A percentile compares a stretch with the other conserved stretches of the same genome.
Evolutionary conservation across 2,113 vertebrate species (phyloP).

Genomic region (Nothocercus julius): DNA sequence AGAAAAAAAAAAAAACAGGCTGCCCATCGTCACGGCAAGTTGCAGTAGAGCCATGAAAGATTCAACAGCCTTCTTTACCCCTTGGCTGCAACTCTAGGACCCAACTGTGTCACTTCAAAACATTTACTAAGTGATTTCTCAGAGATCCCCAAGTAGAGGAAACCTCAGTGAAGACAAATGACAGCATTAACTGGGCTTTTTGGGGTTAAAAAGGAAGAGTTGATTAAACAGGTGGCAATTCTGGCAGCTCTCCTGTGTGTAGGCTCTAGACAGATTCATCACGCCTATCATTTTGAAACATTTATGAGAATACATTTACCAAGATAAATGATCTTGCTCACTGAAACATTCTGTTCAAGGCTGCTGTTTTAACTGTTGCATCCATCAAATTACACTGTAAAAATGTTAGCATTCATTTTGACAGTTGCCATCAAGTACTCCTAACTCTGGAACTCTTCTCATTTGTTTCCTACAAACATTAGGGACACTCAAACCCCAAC

Average conservation of each 20-base stretch:
- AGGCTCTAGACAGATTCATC: conserved; percentile 70
- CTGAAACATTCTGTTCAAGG: conserved; percentile 61
- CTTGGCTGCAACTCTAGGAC: background rate
- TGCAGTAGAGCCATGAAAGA: background rate
- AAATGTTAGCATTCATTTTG: conserved; percentile 61
- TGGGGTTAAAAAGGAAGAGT: conserved; percentile 42
- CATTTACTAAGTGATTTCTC: background rate
- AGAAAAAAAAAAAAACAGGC: background rate
- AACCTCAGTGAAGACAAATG: conserved; percentile 30
- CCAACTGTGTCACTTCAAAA: background rate
- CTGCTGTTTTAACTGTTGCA: conserved; percentile 48
- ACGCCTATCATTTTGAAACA: conserved; percentile 73
- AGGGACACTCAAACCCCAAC: background rate
- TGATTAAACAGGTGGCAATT: conserved; percentile 77
- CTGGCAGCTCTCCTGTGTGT: conserved; percentile 50
- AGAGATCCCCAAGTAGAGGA: background rate
- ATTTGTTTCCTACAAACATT: background rate
- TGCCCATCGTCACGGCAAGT: fast-evolving
- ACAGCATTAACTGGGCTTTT: conserved; percentile 41
- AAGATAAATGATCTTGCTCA: conserved; percentile 72
- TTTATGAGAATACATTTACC: conserved; percentile 53
- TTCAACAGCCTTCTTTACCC: background rate
- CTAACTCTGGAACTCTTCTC: conserved; percentile 17
- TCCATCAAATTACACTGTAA: conserved; percentile 65
- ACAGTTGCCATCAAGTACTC: conserved; percentile 57